A percentile compares a stretch with the other conserved stretches of the same genome.
These are phyloP conservation scores for Parazoanthus atlanticus DNA, from an alignment of 92 coral and sea anemone genomes.

Conservation along the genomic window DNA sequence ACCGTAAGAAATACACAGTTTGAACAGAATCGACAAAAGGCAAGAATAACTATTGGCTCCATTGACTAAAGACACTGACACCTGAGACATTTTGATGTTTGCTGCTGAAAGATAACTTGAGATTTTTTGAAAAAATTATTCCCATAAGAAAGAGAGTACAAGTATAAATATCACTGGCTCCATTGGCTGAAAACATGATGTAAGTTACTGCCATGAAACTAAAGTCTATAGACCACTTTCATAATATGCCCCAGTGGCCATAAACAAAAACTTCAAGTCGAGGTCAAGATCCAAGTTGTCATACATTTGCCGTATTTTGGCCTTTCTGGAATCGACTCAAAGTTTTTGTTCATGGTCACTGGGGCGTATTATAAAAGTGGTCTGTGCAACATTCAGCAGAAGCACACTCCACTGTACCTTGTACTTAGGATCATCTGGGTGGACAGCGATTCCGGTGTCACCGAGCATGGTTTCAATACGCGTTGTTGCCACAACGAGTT, in stretches of 20 bases:
- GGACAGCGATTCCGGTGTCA: slow-evolving; percentile 97
- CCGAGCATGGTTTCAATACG: slow-evolving; percentile 99
- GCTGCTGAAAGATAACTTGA: too few species aligned
- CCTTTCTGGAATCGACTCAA: too few species aligned
- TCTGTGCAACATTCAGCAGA: neutral
- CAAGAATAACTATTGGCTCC: neutral
- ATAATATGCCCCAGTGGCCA: too few species aligned
- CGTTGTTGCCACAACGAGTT: slow-evolving; percentile 94
- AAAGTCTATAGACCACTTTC: too few species aligned
- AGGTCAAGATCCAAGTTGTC: too few species aligned
- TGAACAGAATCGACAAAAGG: neutral
- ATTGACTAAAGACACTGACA: neutral
- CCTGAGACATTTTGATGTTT: too few species aligned
- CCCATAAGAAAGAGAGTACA: neutral
- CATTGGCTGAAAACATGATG: neutral
- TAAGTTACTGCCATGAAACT: neutral
- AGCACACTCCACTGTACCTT: slow-evolving; percentile 56
- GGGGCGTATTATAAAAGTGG: too few species aligned
- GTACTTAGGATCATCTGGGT: slow-evolving; percentile 92
- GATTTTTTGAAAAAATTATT: neutral
- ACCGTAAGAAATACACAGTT: neutral
- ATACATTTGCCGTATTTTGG: too few species aligned
- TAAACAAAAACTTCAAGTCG: too few species aligned
- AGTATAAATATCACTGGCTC: neutral
- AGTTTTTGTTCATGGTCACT: too few species aligned